These are phyloP conservation scores for Pseudocheirus occidentalis DNA, from an alignment of 2,797 vertebrate genomes.

Conservation along the genomic window DNA sequence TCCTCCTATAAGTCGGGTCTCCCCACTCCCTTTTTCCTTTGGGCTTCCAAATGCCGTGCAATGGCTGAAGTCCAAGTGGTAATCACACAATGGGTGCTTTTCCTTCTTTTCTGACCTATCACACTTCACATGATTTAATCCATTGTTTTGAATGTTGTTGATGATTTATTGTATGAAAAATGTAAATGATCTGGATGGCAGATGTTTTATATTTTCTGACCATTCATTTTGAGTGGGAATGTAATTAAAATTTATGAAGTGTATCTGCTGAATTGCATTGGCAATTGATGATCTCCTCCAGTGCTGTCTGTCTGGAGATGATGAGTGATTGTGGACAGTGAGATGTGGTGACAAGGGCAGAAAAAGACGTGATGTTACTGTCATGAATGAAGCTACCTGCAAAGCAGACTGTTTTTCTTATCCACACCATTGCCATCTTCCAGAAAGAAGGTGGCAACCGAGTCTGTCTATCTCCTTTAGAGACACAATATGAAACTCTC, in stretches of 20 bases:
- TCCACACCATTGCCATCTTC: background rate
- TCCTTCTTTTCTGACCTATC: slow-evolving; percentile 85
- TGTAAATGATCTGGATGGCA: slow-evolving; percentile 96
- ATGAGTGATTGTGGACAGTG: slow-evolving; percentile 95
- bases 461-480: slow-evolving; percentile 77
- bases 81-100: slow-evolving; percentile 78
- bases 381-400: slow-evolving; percentile 85
- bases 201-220: slow-evolving; percentile 99
- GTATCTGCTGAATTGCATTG: slow-evolving; percentile 98
- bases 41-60: slow-evolving; percentile 52
- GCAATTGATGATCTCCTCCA: slow-evolving; percentile 95
- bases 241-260: slow-evolving; percentile 99
- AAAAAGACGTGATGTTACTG: slow-evolving; percentile 88
- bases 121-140: slow-evolving; percentile 87
- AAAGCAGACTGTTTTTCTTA: slow-evolving; percentile 65
- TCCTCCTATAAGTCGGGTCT: slow-evolving; percentile 46
- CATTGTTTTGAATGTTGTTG: slow-evolving; percentile 86
- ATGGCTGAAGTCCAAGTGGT: slow-evolving; percentile 77
- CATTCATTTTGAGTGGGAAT: slow-evolving; percentile 95
- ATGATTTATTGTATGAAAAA: slow-evolving; percentile 94
- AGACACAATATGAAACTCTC: slow-evolving; percentile 72
- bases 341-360: slow-evolving; percentile 93
- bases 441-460: slow-evolving; percentile 78
- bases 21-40: slow-evolving; percentile 49
- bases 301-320: slow-evolving; percentile 92